These are phyloP conservation scores for Dyspetes luteomarginatus DNA, from an alignment of 2,888 invertebrate species.

Conservation along the genomic window DNA sequence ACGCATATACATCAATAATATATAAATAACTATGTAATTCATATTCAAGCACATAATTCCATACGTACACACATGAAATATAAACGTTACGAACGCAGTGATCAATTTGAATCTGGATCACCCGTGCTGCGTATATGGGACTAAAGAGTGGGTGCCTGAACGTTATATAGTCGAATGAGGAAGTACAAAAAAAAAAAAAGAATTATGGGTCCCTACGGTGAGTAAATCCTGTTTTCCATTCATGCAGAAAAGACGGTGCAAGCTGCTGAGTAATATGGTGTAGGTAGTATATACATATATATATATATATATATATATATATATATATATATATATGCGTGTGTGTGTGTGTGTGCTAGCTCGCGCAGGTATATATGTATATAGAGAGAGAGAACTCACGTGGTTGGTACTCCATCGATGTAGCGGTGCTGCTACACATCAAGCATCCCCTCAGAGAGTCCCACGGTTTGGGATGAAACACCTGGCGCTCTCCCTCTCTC, in stretches of 20 bases:
- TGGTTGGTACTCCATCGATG: constrained; percentile 66
- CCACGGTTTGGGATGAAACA: constrained; percentile 79
- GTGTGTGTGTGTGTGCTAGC: too few relatives aligned
- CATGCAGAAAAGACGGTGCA: constrained; percentile 69
- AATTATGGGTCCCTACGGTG: constrained; percentile 70
- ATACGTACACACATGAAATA: not conserved
- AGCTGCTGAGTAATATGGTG: constrained; percentile 49
- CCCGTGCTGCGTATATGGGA: not conserved
- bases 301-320: too few relatives aligned
- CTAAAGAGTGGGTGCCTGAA: constrained; percentile 42
- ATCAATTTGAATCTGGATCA: constrained; percentile 22
- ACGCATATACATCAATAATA: not conserved
- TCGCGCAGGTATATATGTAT: constrained; percentile 42
- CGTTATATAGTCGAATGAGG: constrained; percentile 72
- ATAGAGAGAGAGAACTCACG: constrained; percentile 59
- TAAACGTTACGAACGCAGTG: too few relatives aligned
- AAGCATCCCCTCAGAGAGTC: constrained; percentile 77
- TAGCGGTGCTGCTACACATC: constrained; percentile 59
- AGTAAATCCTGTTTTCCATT: constrained; percentile 82
- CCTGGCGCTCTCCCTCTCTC: too few relatives aligned
- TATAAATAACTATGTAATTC: not conserved
- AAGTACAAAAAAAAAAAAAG: constrained; percentile 78
- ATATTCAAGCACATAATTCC: not conserved
- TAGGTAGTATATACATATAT: constrained; percentile 17
- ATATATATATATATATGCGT: too few relatives aligned